phyloP scores from a whole-genome alignment of 2,113 vertebrate genomes.

The Deroptyus accipitrinus region DNA sequence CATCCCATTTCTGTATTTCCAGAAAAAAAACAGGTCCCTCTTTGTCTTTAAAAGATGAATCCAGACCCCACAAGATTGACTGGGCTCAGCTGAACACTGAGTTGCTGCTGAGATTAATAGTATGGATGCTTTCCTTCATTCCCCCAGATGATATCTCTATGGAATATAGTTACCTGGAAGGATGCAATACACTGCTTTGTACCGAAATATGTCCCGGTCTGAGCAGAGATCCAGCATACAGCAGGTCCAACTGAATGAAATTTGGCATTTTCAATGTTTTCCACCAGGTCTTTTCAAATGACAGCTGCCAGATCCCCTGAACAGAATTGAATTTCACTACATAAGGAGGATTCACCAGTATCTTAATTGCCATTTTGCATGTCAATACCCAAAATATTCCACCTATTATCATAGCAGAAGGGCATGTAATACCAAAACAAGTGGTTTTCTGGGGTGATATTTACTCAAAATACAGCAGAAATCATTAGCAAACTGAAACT shows the following conservation, averaged over 20 bases:
- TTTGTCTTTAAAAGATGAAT: background rate
- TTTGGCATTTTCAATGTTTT: background rate
- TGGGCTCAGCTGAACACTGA: background rate
- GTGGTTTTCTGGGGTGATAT: background rate
- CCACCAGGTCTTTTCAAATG: background rate
- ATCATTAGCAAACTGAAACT: slow-evolving; percentile 42
- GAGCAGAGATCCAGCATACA: background rate
- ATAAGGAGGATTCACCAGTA: background rate
- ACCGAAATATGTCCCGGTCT: background rate
- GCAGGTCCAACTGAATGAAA: background rate
- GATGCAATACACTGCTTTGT: background rate
- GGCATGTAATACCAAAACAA: background rate
- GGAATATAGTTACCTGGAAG: background rate
- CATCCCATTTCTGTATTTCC: background rate
- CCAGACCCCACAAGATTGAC: background rate
- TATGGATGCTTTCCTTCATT: background rate
- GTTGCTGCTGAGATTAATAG: background rate
- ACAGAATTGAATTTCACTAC: background rate
- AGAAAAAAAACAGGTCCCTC: background rate
- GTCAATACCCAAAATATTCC: background rate
- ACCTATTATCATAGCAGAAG: background rate
- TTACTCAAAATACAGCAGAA: background rate
- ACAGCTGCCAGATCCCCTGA: background rate
- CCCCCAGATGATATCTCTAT: background rate
- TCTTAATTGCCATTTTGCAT: background rate